Percentiles rank a stretch among this genome's conserved stretches.
Conservation (phyloP, 2,888 invertebrate genomes). For the Hoplodrina ambigua region DNA sequence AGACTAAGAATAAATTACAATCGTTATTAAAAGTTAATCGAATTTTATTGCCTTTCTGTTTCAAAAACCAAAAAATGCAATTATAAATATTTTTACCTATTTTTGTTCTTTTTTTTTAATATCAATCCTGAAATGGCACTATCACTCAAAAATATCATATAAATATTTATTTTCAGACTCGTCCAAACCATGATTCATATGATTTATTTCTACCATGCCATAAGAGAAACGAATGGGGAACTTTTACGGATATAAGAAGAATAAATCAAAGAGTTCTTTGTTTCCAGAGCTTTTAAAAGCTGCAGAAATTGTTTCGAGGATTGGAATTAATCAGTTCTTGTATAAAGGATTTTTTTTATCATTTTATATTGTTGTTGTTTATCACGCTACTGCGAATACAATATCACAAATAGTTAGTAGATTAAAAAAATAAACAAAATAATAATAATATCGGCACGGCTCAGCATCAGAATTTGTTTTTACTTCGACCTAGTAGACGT, state of each 20-base stretch:
- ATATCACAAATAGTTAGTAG: no score
- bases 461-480: background rate
- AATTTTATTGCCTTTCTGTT: no score
- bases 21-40: no score
- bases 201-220: constrained; percentile 24
- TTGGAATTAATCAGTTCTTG: constrained; percentile 9
- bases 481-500: background rate
- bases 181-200: constrained; percentile 23
- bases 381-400: background rate
- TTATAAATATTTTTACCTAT: background rate
- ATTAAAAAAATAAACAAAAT: no score
- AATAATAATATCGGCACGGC: background rate
- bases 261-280: constrained; percentile 51
- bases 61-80: no score
- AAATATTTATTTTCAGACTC: constrained; percentile 3
- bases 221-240: constrained; percentile 13
- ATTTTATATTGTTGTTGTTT: background rate
- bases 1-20: no score
- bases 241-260: constrained; percentile 8
- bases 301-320: constrained; percentile 19
- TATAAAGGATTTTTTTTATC: constrained; percentile 10
- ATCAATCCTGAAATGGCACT: background rate
- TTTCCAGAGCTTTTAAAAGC: constrained; percentile 29
- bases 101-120: background rate
- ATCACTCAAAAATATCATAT: background rate